Evolutionary conservation across 1,140 invertebrate species (phyloP).

Genomic region (Achatina immaculata): DNA sequence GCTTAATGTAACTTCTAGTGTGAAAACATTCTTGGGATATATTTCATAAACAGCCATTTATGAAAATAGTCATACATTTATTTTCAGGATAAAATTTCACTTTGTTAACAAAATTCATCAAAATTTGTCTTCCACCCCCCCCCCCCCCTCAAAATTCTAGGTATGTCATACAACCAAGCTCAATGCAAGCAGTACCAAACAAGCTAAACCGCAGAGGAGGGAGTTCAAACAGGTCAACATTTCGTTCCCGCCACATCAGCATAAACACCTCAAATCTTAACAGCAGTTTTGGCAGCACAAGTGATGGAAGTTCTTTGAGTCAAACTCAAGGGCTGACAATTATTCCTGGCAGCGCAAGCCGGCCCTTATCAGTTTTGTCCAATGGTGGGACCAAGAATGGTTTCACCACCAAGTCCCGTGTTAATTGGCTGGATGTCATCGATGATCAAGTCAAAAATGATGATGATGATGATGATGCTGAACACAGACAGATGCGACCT

Average conservation of each 20-base stretch:
- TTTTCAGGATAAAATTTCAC: no score
- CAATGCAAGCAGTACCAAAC: slow-evolving; percentile 62
- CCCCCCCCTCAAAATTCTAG: slow-evolving; percentile 37
- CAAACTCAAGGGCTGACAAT: background rate
- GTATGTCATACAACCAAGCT: slow-evolving; percentile 63
- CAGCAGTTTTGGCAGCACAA: background rate
- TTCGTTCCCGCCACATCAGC: slow-evolving; percentile 24
- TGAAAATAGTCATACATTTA: no score
- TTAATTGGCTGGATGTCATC: background rate
- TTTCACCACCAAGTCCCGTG: background rate
- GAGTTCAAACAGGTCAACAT: background rate
- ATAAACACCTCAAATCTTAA: slow-evolving; percentile 5
- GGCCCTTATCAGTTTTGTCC: background rate
- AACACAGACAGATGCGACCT: slow-evolving; percentile 23
- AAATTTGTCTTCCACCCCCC: no score
- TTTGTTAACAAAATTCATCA: no score
- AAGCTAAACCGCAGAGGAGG: slow-evolving; percentile 39
- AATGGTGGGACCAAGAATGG: background rate
- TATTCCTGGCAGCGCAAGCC: background rate
- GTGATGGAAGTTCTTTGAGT: background rate
- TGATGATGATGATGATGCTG: slow-evolving; percentile 9
- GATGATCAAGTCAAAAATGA: background rate
- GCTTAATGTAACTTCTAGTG: no score
- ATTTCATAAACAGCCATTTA: no score
- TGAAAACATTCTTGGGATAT: no score